A percentile compares a stretch with the other conserved stretches of the same genome.
phyloP scores from a whole-genome alignment of 2,113 vertebrate genomes.

The Hippocampus comes region DNA sequence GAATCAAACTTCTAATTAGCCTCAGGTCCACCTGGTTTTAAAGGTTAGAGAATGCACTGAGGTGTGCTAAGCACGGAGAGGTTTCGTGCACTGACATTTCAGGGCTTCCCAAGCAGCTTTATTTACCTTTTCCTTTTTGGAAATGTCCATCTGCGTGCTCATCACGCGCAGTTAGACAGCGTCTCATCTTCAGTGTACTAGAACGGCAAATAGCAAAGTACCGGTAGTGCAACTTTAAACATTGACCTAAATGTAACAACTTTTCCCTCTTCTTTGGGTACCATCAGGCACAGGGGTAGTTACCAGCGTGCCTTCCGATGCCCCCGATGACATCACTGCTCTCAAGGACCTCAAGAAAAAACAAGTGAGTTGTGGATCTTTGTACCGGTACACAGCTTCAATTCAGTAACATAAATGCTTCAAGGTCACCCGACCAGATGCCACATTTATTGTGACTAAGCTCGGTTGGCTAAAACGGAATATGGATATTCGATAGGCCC shows the following conservation, averaged over 20 bases:
- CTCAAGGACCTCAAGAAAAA: slow-evolving; percentile 95
- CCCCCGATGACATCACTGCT: slow-evolving; percentile 92
- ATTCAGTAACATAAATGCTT: neutral
- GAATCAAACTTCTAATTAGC: slow-evolving; percentile 17
- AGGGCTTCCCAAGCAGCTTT: neutral
- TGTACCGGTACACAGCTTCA: neutral
- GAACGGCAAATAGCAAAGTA: neutral
- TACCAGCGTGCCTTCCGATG: slow-evolving; percentile 94
- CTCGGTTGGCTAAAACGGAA: neutral
- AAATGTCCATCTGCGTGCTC: neutral
- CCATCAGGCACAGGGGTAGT: slow-evolving; percentile 89
- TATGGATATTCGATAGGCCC: slow-evolving; percentile 70
- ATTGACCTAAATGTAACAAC: neutral
- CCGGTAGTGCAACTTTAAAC: neutral
- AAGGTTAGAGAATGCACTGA: slow-evolving; percentile 14
- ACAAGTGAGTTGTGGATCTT: slow-evolving; percentile 68
- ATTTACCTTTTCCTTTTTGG: neutral
- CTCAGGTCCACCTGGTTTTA: neutral
- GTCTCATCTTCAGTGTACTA: neutral
- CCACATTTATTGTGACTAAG: neutral
- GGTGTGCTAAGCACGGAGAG: slow-evolving; percentile 6
- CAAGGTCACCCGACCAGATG: neutral
- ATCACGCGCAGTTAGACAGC: neutral
- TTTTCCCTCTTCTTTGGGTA: neutral
- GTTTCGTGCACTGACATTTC: neutral